Evolutionary conservation across 2,797 vertebrate genomes (phyloP).

Genomic region (Orestias chungarensis): DNA sequence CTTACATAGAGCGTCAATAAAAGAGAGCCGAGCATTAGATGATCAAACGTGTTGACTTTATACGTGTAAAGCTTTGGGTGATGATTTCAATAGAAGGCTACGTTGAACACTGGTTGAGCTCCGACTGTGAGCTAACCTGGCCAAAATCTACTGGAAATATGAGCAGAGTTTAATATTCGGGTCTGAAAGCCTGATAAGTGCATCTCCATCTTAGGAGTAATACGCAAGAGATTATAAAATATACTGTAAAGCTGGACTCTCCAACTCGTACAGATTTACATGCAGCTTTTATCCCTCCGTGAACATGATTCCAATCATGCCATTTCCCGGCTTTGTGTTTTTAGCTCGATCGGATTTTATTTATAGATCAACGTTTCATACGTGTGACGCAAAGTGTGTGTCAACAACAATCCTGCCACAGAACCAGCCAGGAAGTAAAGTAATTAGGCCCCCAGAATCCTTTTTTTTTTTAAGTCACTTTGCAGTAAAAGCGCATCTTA

Average conservation of each 20-base stretch:
- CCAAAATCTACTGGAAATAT: slow-evolving; percentile 71
- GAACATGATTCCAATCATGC: slow-evolving; percentile 41
- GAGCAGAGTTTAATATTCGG: slow-evolving; percentile 69
- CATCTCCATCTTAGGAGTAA: slow-evolving; percentile 28
- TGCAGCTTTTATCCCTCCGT: slow-evolving; percentile 32
- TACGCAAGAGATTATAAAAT: slow-evolving; percentile 35
- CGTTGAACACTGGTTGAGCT: slow-evolving; percentile 66
- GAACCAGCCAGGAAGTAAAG: not conserved
- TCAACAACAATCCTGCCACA: not conserved
- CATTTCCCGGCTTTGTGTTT: slow-evolving; percentile 48
- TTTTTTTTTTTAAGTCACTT: too few species aligned
- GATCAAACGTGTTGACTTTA: slow-evolving; percentile 43
- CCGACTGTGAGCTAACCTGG: slow-evolving; percentile 45
- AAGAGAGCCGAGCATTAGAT: slow-evolving; percentile 22
- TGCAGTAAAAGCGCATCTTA: not conserved
- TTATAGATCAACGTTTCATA: not conserved
- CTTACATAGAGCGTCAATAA: slow-evolving; percentile 13
- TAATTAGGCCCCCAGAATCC: not conserved
- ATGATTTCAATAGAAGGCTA: slow-evolving; percentile 28
- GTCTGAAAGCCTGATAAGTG: slow-evolving; percentile 41
- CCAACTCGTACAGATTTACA: slow-evolving; percentile 40
- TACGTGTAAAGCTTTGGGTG: slow-evolving; percentile 33
- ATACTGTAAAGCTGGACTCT: slow-evolving; percentile 20
- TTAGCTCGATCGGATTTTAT: slow-evolving; percentile 47
- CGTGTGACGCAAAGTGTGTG: not conserved